Base-by-base conservation (phyloP, 2,113 vertebrate genomes). In the Ginglymostoma cirratum region DNA sequence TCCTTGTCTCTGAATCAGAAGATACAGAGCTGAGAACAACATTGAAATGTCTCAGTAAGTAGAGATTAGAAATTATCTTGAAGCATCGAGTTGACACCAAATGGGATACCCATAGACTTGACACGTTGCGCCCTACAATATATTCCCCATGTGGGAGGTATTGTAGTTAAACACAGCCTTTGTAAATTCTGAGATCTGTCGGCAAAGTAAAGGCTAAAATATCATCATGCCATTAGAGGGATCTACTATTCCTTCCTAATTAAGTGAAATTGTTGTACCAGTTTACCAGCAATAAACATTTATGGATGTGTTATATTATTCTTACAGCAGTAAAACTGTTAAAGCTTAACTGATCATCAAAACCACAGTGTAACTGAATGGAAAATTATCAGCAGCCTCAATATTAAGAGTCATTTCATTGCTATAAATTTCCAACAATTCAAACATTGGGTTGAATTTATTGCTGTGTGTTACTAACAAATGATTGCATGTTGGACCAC, bases 251-350 rank as follows among this genome's bases (percentile, higher is more conserved):
- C 87, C 87, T 27, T 61, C 14, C 55, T 34, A 90, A 61, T 90
- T 61, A 90, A 61, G 52, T 61, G 87, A 90, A 90, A 90, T 61
- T 61, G 8, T 48, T 61, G 52, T 87, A 61, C 61, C 87, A 17
- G 87, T 90, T 90, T 61, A 90, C 27, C 87, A 90, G 87, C 87
- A 61, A 90, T 90, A 55, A 90, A 61, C 52, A 61, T 90, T 90
- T 90, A 90, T 61, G 87, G 45, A 27, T 61, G 87, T 90, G 30
- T 34, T 61, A 90, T 34, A 90, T 27, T 90, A 61, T 90, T 90
- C 87, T 34, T 52, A 55, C 15, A 52, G 52, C 52, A 61, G 48
- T 90, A 90, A 55, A 90, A 90, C 27, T 61, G 24, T 90, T 90
- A 90, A 61, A 34, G 52, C 87, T 61, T 90, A 61, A 61, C 52